phyloP scores from a whole-genome alignment of 2,888 invertebrate genomes.

The Plagodis dolabraria region DNA sequence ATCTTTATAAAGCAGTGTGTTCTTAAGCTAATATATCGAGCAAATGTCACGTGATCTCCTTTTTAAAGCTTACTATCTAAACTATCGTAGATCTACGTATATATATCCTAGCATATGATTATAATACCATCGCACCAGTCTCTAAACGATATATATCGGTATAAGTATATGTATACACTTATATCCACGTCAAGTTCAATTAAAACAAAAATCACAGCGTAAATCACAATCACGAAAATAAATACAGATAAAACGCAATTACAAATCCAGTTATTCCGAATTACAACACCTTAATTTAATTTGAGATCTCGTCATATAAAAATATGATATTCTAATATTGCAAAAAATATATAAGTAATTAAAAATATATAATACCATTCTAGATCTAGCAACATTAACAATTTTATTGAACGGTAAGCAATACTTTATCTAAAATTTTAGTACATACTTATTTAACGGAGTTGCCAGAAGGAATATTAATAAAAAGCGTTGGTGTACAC shows the following conservation, averaged over 20 bases:
- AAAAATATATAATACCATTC: conserved; percentile 56
- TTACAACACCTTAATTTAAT: conserved; percentile 53
- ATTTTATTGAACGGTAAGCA: conserved; percentile 76
- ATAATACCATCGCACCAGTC: conserved; percentile 63
- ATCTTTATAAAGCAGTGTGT: conserved; percentile 50
- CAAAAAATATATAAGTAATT: conserved; percentile 67
- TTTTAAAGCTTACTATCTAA: conserved; percentile 33
- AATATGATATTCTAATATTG: conserved; percentile 69
- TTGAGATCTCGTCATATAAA: conserved; percentile 75
- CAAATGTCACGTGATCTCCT: conserved; percentile 30
- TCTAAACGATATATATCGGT: conserved; percentile 58
- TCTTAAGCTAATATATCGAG: conserved; percentile 35
- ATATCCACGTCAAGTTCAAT: conserved; percentile 43
- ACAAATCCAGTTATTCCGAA: conserved; percentile 40
- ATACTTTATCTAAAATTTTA: conserved; percentile 70
- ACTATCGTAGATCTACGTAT: conserved; percentile 27
- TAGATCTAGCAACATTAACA: conserved; percentile 79
- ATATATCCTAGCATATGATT: conserved; percentile 38
- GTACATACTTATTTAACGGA: conserved; percentile 48
- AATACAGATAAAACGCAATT: conserved; percentile 43
- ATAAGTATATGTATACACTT: conserved; percentile 47
- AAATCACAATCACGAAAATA: conserved; percentile 61
- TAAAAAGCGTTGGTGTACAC: conserved; percentile 52
- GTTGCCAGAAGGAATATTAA: conserved; percentile 62
- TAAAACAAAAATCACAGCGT: conserved; percentile 72